phyloP scores from a whole-genome alignment of 2,797 vertebrate genomes.

The Buceros bicornis region DNA sequence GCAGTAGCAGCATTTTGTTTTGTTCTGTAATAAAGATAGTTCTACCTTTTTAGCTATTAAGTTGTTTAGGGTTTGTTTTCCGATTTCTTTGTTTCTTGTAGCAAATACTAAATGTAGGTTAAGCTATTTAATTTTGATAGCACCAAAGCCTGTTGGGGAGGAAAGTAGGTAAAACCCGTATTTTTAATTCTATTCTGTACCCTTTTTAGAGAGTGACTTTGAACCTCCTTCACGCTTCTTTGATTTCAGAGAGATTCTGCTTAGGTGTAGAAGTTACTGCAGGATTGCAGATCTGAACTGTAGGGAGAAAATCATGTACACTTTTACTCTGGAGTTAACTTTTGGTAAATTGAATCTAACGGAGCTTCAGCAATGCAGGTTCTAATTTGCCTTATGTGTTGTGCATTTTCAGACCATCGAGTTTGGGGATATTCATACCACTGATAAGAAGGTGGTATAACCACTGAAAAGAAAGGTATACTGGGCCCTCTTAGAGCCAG shows the following conservation, averaged over 20 bases:
- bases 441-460: background rate
- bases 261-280: background rate
- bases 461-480: background rate
- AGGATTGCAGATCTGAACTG: background rate
- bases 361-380: background rate
- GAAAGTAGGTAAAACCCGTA: background rate
- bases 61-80: background rate
- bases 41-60: background rate
- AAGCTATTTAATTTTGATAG: background rate
- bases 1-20: background rate
- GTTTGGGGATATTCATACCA: background rate
- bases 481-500: background rate
- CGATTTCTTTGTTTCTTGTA: background rate
- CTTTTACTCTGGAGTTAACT: background rate
- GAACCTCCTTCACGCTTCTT: background rate
- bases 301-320: fast-evolving
- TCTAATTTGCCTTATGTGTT: background rate
- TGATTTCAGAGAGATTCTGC: background rate
- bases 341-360: background rate
- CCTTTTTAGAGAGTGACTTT: background rate
- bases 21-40: background rate
- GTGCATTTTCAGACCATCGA: background rate
- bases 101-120: background rate
- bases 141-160: background rate
- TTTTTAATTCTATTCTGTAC: background rate